These are phyloP conservation scores for Platichthys stellatus DNA, from an alignment of 2,113 vertebrate species.

Conservation along the genomic window DNA sequence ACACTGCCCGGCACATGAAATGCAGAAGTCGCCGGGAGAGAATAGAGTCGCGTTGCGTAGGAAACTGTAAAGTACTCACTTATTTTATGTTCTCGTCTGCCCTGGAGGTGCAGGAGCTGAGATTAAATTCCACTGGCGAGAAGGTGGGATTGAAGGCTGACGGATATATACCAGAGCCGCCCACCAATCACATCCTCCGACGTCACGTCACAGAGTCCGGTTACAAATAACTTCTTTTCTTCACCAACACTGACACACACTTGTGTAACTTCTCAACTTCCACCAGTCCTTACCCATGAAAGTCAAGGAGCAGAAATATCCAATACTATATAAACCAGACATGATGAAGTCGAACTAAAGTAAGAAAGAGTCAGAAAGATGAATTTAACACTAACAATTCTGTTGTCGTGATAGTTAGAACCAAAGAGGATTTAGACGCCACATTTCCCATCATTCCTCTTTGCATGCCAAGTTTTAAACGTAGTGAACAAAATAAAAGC, in stretches of 20 bases:
- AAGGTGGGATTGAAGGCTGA: constrained; percentile 80
- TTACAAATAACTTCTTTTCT: constrained; percentile 58
- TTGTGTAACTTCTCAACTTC: background rate
- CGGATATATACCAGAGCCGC: constrained; percentile 84
- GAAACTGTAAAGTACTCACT: constrained; percentile 79
- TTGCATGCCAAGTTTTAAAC: too few relatives aligned
- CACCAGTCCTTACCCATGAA: background rate
- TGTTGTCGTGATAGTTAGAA: too few relatives aligned
- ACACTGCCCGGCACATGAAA: background rate
- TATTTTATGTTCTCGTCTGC: constrained; percentile 85
- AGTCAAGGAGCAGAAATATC: background rate
- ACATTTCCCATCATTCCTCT: too few relatives aligned
- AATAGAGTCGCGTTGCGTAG: background rate
- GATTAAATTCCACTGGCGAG: constrained; percentile 89
- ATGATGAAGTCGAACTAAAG: background rate
- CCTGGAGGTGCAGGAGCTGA: constrained; percentile 88
- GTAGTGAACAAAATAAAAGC: too few relatives aligned
- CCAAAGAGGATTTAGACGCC: too few relatives aligned
- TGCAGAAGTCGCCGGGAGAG: background rate
- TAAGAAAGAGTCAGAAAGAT: background rate
- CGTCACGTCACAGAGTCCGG: constrained; percentile 81
- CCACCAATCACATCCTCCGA: constrained; percentile 84
- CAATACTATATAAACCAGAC: background rate
- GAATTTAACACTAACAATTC: too few relatives aligned
- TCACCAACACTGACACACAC: background rate